A percentile compares a stretch with the other conserved stretches of the same genome.
phyloP scores from a whole-genome alignment of 2,888 invertebrate genomes.

The Spodoptera exigua region DNA sequence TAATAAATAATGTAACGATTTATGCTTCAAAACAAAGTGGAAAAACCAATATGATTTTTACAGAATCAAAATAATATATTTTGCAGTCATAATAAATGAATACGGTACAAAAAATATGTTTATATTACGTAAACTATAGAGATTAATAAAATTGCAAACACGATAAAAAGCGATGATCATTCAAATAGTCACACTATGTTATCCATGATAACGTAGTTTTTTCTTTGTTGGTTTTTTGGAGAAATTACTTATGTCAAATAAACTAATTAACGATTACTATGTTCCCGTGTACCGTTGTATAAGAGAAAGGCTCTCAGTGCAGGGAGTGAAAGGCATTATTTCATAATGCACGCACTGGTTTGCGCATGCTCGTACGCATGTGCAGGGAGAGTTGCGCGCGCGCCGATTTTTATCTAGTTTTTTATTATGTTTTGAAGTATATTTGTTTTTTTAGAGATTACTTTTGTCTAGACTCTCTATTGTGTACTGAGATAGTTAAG shows the following conservation, averaged over 20 bases:
- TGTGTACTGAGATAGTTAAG: too few relatives aligned
- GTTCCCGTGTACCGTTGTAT: slow-evolving; percentile 58
- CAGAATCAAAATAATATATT: neutral
- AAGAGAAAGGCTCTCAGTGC: slow-evolving; percentile 65
- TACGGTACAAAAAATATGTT: neutral
- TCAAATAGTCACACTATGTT: slow-evolving; percentile 37
- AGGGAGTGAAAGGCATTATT: slow-evolving; percentile 64
- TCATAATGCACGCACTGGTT: slow-evolving; percentile 64
- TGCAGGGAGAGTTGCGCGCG: slow-evolving; percentile 47
- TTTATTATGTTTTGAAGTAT: slow-evolving; percentile 3
- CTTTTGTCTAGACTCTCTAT: neutral
- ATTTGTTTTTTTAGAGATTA: slow-evolving; percentile 4
- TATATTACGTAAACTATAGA: slow-evolving; percentile 16
- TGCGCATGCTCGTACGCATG: slow-evolving; percentile 39
- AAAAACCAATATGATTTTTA: neutral
- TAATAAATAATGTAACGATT: too few relatives aligned
- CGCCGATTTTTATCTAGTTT: slow-evolving; percentile 38
- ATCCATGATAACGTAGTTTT: slow-evolving; percentile 21
- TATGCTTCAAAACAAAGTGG: too few relatives aligned
- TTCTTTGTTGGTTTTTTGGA: slow-evolving; percentile 7
- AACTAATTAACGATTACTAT: slow-evolving; percentile 46
- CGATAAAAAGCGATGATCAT: slow-evolving; percentile 36
- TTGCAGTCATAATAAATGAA: too few relatives aligned
- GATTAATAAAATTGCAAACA: slow-evolving; percentile 36
- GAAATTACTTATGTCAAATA: slow-evolving; percentile 47